Percentiles rank a stretch among this genome's conserved stretches.
phyloP scores from a whole-genome alignment of 2,888 invertebrate genomes.

The Nemoura dubitans region DNA sequence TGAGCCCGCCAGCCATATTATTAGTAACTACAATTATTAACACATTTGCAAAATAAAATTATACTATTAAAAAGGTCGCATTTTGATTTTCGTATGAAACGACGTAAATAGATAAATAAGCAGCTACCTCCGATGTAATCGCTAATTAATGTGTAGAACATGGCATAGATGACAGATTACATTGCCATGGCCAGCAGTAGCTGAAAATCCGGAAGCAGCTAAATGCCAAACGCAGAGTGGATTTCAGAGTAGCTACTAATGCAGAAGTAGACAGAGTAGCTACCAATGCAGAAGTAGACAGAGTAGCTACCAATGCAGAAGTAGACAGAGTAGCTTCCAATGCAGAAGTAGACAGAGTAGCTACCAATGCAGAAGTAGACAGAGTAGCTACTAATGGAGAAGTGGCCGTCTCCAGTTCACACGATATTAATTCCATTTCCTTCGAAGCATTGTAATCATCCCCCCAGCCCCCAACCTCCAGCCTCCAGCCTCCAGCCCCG shows the following conservation, averaged over 20 bases:
- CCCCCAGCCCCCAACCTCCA: background rate
- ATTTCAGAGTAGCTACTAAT: too few species aligned
- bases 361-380: background rate
- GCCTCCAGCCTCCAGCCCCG: background rate
- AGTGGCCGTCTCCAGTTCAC: background rate
- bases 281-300: too few species aligned
- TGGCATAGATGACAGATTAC: too few species aligned
- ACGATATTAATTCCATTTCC: conserved; percentile 33
- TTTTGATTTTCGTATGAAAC: background rate
- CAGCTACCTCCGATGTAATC: too few species aligned
- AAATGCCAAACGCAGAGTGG: too few species aligned
- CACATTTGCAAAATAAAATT: background rate
- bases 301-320: too few species aligned
- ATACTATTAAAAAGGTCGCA: background rate
- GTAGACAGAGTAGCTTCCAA: too few species aligned
- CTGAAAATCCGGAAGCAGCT: too few species aligned
- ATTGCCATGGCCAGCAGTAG: too few species aligned
- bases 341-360: too few species aligned
- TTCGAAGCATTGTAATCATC: background rate
- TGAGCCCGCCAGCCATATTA: background rate
- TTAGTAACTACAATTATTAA: conserved; percentile 18
- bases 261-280: too few species aligned
- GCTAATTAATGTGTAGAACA: too few species aligned
- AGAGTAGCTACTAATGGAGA: background rate
- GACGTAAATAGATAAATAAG: background rate